Conservation (phyloP, 1,140 invertebrate species). For the Drosophila lacertosa region DNA sequence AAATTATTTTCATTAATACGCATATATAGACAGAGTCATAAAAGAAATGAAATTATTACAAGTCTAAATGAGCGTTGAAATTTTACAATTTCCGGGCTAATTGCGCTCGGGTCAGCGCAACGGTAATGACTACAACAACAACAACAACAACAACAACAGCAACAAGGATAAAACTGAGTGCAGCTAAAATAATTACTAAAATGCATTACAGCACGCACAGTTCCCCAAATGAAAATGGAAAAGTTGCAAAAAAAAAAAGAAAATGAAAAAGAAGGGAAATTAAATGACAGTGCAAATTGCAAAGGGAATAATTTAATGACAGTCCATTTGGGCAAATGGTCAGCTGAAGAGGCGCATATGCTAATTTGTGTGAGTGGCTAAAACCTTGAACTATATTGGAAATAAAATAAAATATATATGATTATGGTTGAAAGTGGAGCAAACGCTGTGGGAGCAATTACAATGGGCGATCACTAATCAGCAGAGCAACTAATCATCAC, state of each 20-base stretch:
- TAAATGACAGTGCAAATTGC: conserved; percentile 78
- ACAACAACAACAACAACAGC: conserved; percentile 3
- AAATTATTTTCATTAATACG: conserved; percentile 65
- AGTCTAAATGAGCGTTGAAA: conserved; percentile 45
- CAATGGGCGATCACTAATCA: conserved; percentile 20
- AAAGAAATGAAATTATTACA: conserved; percentile 62
- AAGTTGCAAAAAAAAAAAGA: neutral
- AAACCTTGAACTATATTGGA: conserved; percentile 48
- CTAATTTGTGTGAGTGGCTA: conserved; percentile 49
- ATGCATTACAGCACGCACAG: conserved; percentile 68
- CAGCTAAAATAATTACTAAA: conserved; percentile 80
- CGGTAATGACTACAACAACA: conserved; percentile 42
- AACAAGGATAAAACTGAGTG: conserved; percentile 37
- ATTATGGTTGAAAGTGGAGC: conserved; percentile 1
- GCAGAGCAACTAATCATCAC: conserved; percentile 29
- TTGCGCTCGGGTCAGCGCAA: conserved; percentile 44
- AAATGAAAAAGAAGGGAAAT: conserved; percentile 32
- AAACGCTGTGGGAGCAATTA: conserved; percentile 24
- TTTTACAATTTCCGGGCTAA: conserved; percentile 43
- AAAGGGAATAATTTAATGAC: conserved; percentile 77
- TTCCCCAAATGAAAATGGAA: neutral
- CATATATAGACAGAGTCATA: conserved; percentile 53
- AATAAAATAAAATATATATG: conserved; percentile 8
- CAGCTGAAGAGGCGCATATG: conserved; percentile 49
- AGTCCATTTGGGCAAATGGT: conserved; percentile 61